phyloP scores from a whole-genome alignment of 2,888 invertebrate genomes.

The Amitus sp. region DNA sequence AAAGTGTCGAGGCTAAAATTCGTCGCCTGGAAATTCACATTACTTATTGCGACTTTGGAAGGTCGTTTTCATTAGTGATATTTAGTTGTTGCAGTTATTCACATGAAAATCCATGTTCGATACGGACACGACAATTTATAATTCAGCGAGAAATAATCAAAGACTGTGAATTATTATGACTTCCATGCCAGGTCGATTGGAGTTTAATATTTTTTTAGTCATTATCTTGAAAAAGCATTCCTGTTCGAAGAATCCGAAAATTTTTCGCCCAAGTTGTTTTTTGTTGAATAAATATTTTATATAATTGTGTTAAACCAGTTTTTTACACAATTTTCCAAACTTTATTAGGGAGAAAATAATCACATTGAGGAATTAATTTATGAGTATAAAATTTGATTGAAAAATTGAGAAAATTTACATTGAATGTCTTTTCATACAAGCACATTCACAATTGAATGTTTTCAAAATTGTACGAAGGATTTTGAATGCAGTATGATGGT shows the following conservation, averaged over 20 bases:
- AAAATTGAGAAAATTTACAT: not conserved
- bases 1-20: not conserved
- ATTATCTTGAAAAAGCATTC: slow-evolving; percentile 3
- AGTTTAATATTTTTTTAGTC: slow-evolving; percentile 31
- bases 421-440: no score
- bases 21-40: not conserved
- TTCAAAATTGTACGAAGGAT: no score
- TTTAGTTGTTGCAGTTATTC: not conserved
- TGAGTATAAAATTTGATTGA: not conserved
- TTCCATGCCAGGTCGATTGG: slow-evolving; percentile 20
- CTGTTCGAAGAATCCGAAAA: not conserved
- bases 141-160: slow-evolving; percentile 30
- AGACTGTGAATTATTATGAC: slow-evolving; percentile 34
- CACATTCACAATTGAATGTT: no score
- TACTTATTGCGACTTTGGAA: not conserved
- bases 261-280: not conserved
- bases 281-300: slow-evolving; percentile 3
- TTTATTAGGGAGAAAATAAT: not conserved
- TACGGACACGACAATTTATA: slow-evolving; percentile 11
- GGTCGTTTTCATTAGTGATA: not conserved
- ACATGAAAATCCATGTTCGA: no score
- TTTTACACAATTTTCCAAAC: not conserved
- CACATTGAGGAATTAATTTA: slow-evolving; percentile 14
- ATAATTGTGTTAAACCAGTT: not conserved
- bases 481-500: no score